Base-by-base conservation (phyloP, 2,113 vertebrate genomes). In the Pionites leucogaster region DNA sequence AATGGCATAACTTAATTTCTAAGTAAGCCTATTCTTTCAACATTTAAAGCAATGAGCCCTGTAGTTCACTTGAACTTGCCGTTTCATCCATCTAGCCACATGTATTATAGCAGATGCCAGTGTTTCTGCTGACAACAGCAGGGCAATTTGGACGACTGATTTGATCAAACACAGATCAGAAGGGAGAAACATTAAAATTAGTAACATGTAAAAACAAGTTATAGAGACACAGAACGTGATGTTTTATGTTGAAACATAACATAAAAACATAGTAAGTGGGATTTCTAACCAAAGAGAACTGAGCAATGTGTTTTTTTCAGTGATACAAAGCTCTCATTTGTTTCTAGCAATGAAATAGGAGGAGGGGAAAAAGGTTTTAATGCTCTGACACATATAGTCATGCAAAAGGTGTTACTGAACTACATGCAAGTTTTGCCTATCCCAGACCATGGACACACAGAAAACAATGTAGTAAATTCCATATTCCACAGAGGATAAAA, bases 381-480 rank as follows among this genome's bases (percentile, higher is more conserved):
- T 80, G 84, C 53, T 81, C 35, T 72, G 49, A 70, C 60, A 70
- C 55, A 87, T 83, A 62, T 74, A 62, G 72, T 83, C 72, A 81
- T 53, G 28, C 47, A 89, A 76, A 94, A 88, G 35, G 35, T 25
- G 17, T 75, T 78, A 87, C 7, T 18, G 41, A 88, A 49, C 53
- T 52, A 46, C 25, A 37, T 11, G 28, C 1, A 2, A 80, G 22
- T 80, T 82, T 31, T 64, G 68, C 67, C 75, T 76, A 31, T 80
- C 59, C 82, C 8, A 3, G n/a, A 76, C 39, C 11, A 69, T 37
- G 18, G 67, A 62, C 67, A 77, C 14, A 19, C n/a, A 65, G 49
- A 83, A 52, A 94, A 86, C 79, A 90, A 90, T 71, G 69, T 71
- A 94, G 80, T 72, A 93, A 95, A 90, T 93, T 78, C 86, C 60